Evolutionary conservation across 1,140 invertebrate species (phyloP).

Genomic region (Leptonema lineaticorne): DNA sequence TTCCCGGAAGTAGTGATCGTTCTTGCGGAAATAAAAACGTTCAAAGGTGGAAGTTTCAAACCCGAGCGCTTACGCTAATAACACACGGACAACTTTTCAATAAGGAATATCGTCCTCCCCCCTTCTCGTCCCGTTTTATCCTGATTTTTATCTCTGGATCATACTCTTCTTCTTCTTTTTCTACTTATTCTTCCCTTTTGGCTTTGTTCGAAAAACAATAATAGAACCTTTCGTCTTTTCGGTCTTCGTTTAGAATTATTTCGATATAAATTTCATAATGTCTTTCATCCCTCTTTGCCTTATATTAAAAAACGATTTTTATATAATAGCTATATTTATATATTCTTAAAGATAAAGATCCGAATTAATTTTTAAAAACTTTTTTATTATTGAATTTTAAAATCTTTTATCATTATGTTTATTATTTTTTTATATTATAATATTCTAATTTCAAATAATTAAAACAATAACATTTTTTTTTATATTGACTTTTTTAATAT

Average conservation of each 20-base stretch:
- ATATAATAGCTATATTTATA: no score
- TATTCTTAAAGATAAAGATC: no score
- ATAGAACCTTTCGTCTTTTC: not conserved
- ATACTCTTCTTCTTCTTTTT: no score
- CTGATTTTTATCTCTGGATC: not conserved
- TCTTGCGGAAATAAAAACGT: slow-evolving; percentile 29
- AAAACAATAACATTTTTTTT: no score
- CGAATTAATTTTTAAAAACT: no score
- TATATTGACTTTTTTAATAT: no score
- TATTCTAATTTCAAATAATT: no score
- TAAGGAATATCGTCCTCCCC: not conserved
- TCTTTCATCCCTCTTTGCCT: no score
- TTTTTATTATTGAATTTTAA: no score
- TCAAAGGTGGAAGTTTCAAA: slow-evolving; percentile 25
- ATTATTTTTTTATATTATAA: no score
- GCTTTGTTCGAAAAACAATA: not conserved
- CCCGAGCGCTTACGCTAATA: slow-evolving; percentile 12
- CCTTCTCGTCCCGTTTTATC: not conserved
- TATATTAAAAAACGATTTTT: no score
- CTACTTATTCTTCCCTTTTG: not conserved
- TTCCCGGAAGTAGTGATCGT: slow-evolving; percentile 32
- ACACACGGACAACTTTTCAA: slow-evolving; percentile 11
- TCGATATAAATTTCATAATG: not conserved
- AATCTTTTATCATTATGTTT: no score
- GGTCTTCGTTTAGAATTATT: not conserved